Conservation (phyloP, 2,888 invertebrate species). For the Ctenicera cuprea region DNA sequence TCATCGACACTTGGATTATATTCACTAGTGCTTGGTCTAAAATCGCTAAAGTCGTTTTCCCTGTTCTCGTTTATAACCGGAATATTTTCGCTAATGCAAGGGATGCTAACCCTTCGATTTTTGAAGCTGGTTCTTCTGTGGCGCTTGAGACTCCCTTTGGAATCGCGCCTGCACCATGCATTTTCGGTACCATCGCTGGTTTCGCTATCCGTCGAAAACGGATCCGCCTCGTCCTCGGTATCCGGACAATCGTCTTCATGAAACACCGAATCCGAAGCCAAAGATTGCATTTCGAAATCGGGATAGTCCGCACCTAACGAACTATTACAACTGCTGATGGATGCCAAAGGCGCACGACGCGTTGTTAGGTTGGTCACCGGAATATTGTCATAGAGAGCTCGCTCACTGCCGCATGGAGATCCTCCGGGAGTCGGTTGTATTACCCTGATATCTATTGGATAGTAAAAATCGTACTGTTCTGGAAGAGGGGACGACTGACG, state of each 20-base stretch:
- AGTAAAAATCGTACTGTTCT: slow-evolving; percentile 70
- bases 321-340: slow-evolving; percentile 86
- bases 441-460: slow-evolving; percentile 75
- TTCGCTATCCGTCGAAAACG: slow-evolving; percentile 89
- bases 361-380: slow-evolving; percentile 60
- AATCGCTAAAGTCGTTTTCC: slow-evolving; percentile 34
- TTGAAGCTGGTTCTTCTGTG: slow-evolving; percentile 42
- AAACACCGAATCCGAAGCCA: slow-evolving; percentile 84
- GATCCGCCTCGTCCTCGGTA: slow-evolving; percentile 90
- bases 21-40: slow-evolving; percentile 46
- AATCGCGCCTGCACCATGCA: slow-evolving; percentile 58
- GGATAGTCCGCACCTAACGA: slow-evolving; percentile 79
- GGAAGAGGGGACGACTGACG: slow-evolving; percentile 69
- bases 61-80: slow-evolving; percentile 41
- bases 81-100: slow-evolving; percentile 50
- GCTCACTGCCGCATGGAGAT: slow-evolving; percentile 86
- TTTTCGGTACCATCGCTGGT: slow-evolving; percentile 70
- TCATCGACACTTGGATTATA: slow-evolving; percentile 30
- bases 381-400: slow-evolving; percentile 72
- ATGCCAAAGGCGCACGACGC: slow-evolving; percentile 85
- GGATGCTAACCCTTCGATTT: slow-evolving; percentile 47
- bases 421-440: slow-evolving; percentile 89
- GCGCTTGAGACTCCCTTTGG: slow-evolving; percentile 39
- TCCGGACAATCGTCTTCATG: slow-evolving; percentile 80
- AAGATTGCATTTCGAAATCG: slow-evolving; percentile 83